Conservation (phyloP, 2,113 vertebrate species). For the Mirza zaza region DNA sequence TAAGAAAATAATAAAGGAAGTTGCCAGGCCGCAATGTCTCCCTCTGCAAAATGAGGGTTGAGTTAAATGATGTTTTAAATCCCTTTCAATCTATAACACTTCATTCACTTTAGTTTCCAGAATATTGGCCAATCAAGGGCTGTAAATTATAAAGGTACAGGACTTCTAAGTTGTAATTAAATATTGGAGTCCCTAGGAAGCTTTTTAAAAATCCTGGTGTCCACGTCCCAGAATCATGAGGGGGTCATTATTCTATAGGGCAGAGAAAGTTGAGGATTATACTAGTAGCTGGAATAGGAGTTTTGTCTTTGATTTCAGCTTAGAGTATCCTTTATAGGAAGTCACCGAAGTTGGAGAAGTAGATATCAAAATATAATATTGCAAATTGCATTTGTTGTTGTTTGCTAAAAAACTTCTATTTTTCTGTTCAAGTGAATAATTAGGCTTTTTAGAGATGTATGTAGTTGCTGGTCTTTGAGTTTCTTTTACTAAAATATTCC, state of each 20-base stretch:
- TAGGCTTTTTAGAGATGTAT: conserved; percentile 61
- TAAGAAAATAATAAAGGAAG: background rate
- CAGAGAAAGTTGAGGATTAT: background rate
- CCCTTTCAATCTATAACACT: background rate
- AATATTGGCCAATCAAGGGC: background rate
- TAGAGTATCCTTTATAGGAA: background rate
- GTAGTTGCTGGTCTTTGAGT: conserved; percentile 45
- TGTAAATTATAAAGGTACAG: background rate
- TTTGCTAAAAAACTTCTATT: background rate
- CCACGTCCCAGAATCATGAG: background rate
- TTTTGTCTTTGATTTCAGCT: background rate
- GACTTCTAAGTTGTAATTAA: background rate
- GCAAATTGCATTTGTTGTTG: background rate
- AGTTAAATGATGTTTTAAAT: background rate
- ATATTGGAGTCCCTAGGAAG: background rate
- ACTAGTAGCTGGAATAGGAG: background rate
- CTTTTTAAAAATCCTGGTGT: background rate
- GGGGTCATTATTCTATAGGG: background rate
- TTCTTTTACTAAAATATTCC: conserved; percentile 68
- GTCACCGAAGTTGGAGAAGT: background rate
- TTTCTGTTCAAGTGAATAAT: conserved; percentile 27
- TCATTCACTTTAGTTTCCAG: background rate
- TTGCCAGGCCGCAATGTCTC: background rate
- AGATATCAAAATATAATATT: background rate
- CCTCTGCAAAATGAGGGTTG: background rate